These are phyloP conservation scores for Daktulosphaira vitifoliae DNA, from an alignment of 1,140 invertebrate species.

Conservation along the genomic window DNA sequence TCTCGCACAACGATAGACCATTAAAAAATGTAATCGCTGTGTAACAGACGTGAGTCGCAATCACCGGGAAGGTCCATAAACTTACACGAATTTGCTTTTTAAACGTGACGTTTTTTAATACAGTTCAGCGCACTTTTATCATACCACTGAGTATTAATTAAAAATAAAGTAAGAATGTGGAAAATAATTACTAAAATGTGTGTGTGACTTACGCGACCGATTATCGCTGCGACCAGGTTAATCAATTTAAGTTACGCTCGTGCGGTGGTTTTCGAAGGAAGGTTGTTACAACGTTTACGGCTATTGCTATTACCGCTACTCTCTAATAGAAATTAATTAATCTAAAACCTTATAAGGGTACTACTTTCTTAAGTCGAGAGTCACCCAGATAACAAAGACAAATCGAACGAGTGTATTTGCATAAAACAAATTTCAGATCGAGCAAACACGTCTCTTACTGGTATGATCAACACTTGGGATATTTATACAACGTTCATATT, in stretches of 20 bases:
- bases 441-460: not conserved
- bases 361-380: not conserved
- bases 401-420: conserved; percentile 15
- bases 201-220: conserved; percentile 21
- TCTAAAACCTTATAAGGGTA: conserved; percentile 6
- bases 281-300: too few relatives aligned
- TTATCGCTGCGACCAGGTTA: conserved; percentile 25
- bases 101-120: conserved; percentile 3
- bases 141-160: conserved; percentile 12
- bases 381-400: conserved; percentile 23
- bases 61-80: conserved; percentile 11
- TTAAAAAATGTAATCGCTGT: not conserved
- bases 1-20: not conserved
- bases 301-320: too few relatives aligned
- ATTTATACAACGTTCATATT: too few relatives aligned
- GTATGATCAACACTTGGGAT: too few relatives aligned
- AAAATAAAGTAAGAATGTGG: conserved; percentile 3
- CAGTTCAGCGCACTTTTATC: conserved; percentile 32
- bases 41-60: not conserved
- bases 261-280: not conserved
- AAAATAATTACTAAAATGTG: not conserved
- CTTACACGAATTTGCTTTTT: conserved; percentile 32
- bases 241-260: conserved; percentile 17
- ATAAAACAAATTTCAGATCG: conserved; percentile 10
- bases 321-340: conserved; percentile 4